These are phyloP conservation scores for Nothobranchius kuhntae DNA, from an alignment of 2,113 vertebrate species.

Conservation along the genomic window DNA sequence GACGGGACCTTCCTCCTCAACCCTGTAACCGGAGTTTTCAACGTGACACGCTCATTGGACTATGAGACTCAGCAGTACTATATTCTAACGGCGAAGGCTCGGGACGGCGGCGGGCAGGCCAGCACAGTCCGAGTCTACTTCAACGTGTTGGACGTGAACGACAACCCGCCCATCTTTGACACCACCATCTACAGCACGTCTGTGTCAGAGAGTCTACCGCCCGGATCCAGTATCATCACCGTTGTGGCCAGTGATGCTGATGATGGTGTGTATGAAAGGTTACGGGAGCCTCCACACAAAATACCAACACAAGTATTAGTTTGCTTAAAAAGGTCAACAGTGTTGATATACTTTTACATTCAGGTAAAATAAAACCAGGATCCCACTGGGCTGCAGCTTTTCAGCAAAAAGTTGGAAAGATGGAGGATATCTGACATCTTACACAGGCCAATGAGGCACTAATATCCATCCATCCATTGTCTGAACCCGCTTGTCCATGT, in stretches of 20 bases:
- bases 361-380: too few relatives aligned
- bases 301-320: too few relatives aligned
- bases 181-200: constrained; percentile 83
- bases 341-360: too few relatives aligned
- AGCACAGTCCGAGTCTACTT: constrained; percentile 90
- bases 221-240: constrained; percentile 83
- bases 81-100: constrained; percentile 85
- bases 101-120: constrained; percentile 89
- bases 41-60: constrained; percentile 88
- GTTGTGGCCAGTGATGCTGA: constrained; percentile 88
- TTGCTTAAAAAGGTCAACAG: too few relatives aligned
- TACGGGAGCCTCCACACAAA: too few relatives aligned
- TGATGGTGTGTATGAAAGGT: constrained; percentile 79
- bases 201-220: constrained; percentile 85
- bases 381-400: too few relatives aligned
- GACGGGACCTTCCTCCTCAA: constrained; percentile 91
- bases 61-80: constrained; percentile 90
- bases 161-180: constrained; percentile 88
- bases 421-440: too few relatives aligned
- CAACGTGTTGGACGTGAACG: constrained; percentile 92
- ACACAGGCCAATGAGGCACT: too few relatives aligned
- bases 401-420: too few relatives aligned
- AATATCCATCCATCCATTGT: too few relatives aligned
- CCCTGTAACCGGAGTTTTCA: constrained; percentile 93
- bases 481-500: too few relatives aligned